Evolutionary conservation across 2,797 vertebrate species (phyloP), one percentile per base, ranked within the genome.

Genomic region (Lacerta agilis): DNA sequence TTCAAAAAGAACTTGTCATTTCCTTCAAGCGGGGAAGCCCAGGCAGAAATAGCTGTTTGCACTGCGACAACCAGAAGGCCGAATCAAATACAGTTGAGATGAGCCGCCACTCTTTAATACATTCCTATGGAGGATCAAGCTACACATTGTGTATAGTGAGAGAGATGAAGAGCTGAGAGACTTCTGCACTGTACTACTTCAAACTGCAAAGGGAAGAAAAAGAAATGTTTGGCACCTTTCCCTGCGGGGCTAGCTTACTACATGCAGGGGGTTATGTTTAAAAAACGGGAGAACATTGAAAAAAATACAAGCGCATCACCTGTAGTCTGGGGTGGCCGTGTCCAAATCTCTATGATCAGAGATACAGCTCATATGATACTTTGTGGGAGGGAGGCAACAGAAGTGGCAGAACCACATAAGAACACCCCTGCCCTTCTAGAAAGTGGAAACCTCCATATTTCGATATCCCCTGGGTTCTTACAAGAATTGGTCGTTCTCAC

Each of bases 1-100:
- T 84, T 75, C 61, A 91, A 91, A 89, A 41, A 88, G 41, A 87
- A 86, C 8, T 77, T 76, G 90, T 29, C 45, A 66, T 88, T 71
- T 88, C n/a, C 36, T 86, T 8, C 0, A 5, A 85, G 25, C 55
- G 23, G 76, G 49, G 81, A 69, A 82, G 25, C 17, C 20, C 36
- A 29, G 18, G 18, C 43, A 82, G 58, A 66, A 82, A 58, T 23
- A 49, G 90, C 73, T 9, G 18, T 86, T 41, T 78, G 49, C 29
- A 92, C 45, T 38, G 67, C 64, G 69, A 87, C 49, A 85, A 7
- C 81, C 18, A 0, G 2, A 86, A 79, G 27, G 85, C 67, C n/a
- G 25, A 80, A 87, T 75, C 79, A 71, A 69, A 45, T 69, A 38
- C 64, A 33, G 33, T 15, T 55, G 58, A 77, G 25, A 86, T n/a